phyloP scores from a whole-genome alignment of 2,888 invertebrate genomes.

The Thereva unica region DNA sequence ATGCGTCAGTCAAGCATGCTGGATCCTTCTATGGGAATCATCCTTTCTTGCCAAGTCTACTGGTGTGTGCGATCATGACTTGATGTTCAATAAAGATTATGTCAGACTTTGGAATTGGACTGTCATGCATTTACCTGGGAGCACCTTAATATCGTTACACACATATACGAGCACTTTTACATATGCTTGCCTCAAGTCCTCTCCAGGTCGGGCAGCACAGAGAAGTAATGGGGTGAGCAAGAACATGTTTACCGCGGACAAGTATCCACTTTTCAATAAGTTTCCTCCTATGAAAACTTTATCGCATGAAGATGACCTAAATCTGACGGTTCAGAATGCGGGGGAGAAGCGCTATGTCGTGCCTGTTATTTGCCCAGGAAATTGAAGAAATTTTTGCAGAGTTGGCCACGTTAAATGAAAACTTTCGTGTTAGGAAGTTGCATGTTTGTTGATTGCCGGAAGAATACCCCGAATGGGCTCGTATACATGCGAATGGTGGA shows the following conservation, averaged over 20 bases:
- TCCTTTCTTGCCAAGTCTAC: conserved; percentile 14
- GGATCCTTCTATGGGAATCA: conserved; percentile 12
- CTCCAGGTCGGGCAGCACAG: conserved; percentile 8
- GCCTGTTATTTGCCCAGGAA: conserved; percentile 26
- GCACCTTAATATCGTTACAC: too few species aligned
- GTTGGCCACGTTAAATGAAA: conserved; percentile 5
- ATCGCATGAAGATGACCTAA: conserved; percentile 24
- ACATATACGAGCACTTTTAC: too few species aligned
- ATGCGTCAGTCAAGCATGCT: conserved; percentile 1
- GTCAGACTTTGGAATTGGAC: conserved; percentile 25
- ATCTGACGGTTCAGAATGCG: conserved; percentile 25
- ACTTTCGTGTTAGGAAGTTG: conserved; percentile 13
- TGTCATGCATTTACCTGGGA: conserved; percentile 2
- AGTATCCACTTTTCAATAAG: conserved; percentile 21
- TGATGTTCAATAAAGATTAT: conserved; percentile 30
- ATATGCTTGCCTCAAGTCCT: conserved; percentile 22
- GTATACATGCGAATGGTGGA: too few species aligned
- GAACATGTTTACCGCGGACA: conserved; percentile 28
- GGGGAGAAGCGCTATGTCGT: conserved; percentile 9
- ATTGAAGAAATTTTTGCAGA: conserved; percentile 22
- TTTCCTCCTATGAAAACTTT: conserved; percentile 12
- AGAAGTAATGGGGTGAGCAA: conserved; percentile 7
- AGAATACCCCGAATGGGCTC: not conserved
- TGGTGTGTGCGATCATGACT: conserved; percentile 18
- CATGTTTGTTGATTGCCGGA: conserved; percentile 12